Evolutionary conservation across 2,888 invertebrate species (phyloP), one percentile per base, ranked within the genome.

Genomic region (Cancer borealis): DNA sequence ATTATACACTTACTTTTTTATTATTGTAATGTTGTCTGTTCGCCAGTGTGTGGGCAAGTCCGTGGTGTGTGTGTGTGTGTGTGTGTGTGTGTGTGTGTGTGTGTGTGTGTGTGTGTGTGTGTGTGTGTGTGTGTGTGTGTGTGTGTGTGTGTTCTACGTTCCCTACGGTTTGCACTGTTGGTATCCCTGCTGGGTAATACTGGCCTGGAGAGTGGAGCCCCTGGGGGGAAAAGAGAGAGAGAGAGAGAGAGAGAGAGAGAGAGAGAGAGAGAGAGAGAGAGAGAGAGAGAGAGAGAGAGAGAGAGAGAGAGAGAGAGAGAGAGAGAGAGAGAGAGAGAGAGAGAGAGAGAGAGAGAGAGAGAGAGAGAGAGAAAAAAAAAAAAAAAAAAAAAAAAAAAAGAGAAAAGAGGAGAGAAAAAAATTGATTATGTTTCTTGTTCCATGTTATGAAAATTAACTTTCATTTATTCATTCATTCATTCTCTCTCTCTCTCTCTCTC

Each of bases 401-500:
- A 79, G 79, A 79, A 21, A 79, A n/a, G n/a, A n/a, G n/a, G 84
- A 66, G 66, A 66, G 17, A 17, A 5, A 12, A n/a, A 17, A 21
- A 14, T 66, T 66, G 6, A 4, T 1, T 30, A 87, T 14, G 14
- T 46, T 17, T 45, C 12, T 39, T n/a, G 0, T 8, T 12, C 39
- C 45, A 46, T 12, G 88, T 8, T 12, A 46, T 17, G 0, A n/a
- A 88, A 46, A 45, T 17, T 46, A n/a, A 49, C 47, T 26, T 5
- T n/a, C 17, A 73, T 73, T 8, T 26, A 73, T 21, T 89, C 26
- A 47, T 5, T 46, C 49, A 47, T 17, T 89, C 60, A 45, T 91
- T 54, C 60, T 60, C 39, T 73, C 47, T 88, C 91, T 54, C 91
- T 91, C 54, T 91, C 91, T 54, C 49, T 91, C 54, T 91, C 91